phyloP scores from a whole-genome alignment of 2,888 invertebrate species.

The Agapetus fuscipes region DNA sequence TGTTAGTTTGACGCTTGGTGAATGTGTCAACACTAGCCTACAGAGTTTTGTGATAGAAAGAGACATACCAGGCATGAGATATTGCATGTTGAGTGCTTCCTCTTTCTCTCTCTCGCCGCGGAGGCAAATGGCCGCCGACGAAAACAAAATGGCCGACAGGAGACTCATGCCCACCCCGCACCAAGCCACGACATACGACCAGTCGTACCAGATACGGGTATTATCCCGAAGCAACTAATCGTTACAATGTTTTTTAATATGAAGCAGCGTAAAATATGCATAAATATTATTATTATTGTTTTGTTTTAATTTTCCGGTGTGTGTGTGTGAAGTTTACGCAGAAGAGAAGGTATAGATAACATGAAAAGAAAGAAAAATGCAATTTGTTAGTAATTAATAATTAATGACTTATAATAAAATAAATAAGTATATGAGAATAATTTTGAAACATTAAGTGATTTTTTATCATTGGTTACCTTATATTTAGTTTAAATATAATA shows the following conservation, averaged over 20 bases:
- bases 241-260: not conserved
- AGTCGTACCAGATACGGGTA: slow-evolving; percentile 82
- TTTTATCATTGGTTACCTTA: too few species aligned
- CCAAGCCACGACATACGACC: slow-evolving; percentile 97
- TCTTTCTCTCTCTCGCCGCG: slow-evolving; percentile 89
- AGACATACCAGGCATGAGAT: slow-evolving; percentile 84
- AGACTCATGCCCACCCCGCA: slow-evolving; percentile 89
- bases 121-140: slow-evolving; percentile 90
- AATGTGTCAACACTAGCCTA: too few species aligned
- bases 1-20: too few species aligned
- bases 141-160: slow-evolving; percentile 84
- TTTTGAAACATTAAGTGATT: too few species aligned
- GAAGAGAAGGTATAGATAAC: slow-evolving; percentile 36
- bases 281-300: not conserved
- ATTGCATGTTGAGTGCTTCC: slow-evolving; percentile 95
- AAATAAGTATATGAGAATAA: not conserved
- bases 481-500: not conserved
- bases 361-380: slow-evolving; percentile 48
- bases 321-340: slow-evolving; percentile 19
- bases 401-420: not conserved
- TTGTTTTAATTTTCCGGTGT: slow-evolving; percentile 7
- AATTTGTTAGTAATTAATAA: slow-evolving; percentile 37
- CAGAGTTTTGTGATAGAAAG: too few species aligned
- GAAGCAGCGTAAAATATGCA: not conserved
- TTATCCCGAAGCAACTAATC: slow-evolving; percentile 73